Percentiles rank a stretch among this genome's conserved stretches.
Conservation (phyloP, 2,113 vertebrate genomes). For the Caloenas nicobarica region DNA sequence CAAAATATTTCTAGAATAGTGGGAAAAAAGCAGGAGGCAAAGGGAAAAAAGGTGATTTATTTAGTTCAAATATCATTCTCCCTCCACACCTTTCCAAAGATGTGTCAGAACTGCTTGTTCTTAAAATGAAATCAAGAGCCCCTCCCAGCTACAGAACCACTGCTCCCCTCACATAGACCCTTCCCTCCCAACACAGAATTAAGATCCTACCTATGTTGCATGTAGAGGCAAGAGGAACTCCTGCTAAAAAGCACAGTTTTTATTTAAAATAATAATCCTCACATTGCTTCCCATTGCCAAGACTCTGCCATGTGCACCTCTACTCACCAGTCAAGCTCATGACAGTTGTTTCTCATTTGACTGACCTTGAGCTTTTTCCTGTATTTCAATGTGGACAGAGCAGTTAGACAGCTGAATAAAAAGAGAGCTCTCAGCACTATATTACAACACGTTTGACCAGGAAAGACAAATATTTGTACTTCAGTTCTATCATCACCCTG, state of each 20-base stretch:
- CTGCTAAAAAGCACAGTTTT: background rate
- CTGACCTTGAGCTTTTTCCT: background rate
- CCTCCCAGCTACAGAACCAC: background rate
- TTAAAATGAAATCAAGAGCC: too few relatives aligned
- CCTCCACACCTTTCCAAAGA: background rate
- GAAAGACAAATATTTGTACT: constrained; percentile 62
- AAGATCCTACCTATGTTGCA: background rate
- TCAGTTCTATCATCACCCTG: background rate
- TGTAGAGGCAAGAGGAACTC: background rate
- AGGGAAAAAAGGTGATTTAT: background rate
- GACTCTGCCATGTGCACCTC: background rate
- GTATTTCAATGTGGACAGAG: background rate
- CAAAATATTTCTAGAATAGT: background rate
- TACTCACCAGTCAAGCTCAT: background rate
- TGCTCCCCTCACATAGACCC: background rate
- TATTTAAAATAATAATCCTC: background rate
- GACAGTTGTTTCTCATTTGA: background rate
- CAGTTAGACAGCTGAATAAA: constrained; percentile 19
- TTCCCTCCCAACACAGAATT: background rate
- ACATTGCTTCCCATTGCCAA: background rate
- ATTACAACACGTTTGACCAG: constrained; percentile 16
- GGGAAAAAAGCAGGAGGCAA: background rate
- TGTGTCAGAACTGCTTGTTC: too few relatives aligned
- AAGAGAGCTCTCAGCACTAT: background rate
- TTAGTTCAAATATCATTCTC: background rate